These are phyloP conservation scores for Lerema accius DNA, from an alignment of 1,140 invertebrate species.

Conservation along the genomic window DNA sequence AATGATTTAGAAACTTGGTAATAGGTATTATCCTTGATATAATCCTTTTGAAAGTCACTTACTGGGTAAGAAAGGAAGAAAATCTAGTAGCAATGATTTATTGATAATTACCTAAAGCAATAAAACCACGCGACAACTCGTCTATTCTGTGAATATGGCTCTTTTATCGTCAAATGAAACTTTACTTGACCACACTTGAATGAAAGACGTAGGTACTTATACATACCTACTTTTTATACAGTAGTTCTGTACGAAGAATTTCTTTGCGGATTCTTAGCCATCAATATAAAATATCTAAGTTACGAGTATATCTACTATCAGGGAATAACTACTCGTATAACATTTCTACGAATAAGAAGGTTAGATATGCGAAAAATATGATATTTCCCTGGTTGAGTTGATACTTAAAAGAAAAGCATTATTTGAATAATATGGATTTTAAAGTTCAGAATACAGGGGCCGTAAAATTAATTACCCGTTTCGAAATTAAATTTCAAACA, in stretches of 20 bases:
- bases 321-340: too few relatives aligned
- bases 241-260: constrained; percentile 1
- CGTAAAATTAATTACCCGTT: neutral
- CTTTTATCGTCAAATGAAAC: constrained; percentile 13
- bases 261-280: neutral
- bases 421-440: neutral
- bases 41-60: neutral
- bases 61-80: neutral
- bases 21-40: too few relatives aligned
- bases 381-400: too few relatives aligned
- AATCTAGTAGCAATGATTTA: neutral
- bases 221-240: neutral
- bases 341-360: too few relatives aligned
- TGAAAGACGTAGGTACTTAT: too few relatives aligned
- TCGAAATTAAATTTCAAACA: constrained; percentile 7
- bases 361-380: too few relatives aligned
- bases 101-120: constrained; percentile 3
- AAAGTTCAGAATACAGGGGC: neutral
- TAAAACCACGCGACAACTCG: constrained; percentile 18
- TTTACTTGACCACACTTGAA: constrained; percentile 9
- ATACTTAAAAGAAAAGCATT: too few relatives aligned
- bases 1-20: too few relatives aligned
- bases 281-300: too few relatives aligned
- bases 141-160: constrained; percentile 6
- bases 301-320: too few relatives aligned